Conservation (phyloP, 2,797 vertebrate species). For the Chanos chanos region DNA sequence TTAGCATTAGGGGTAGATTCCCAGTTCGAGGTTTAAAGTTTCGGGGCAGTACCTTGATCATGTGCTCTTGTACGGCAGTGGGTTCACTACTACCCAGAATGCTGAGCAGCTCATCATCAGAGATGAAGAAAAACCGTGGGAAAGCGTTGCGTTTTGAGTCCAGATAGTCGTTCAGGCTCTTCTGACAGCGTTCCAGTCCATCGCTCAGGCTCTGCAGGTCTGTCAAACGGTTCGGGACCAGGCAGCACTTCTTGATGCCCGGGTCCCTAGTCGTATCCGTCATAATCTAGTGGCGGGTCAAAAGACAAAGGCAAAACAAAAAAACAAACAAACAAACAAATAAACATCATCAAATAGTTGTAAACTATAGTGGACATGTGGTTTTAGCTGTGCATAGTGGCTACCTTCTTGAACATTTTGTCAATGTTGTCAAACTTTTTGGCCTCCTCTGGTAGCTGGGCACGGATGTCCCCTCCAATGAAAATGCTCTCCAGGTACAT, state of each 20-base stretch:
- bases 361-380: neutral
- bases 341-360: neutral
- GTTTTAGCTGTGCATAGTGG: constrained; percentile 35
- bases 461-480: constrained; percentile 87
- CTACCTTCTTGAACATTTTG: constrained; percentile 83
- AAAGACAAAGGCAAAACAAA: neutral
- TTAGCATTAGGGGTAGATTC: no score
- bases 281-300: constrained; percentile 84
- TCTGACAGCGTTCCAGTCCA: constrained; percentile 92
- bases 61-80: constrained; percentile 91
- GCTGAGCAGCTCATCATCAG: constrained; percentile 94
- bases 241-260: constrained; percentile 83
- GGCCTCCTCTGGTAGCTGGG: constrained; percentile 89
- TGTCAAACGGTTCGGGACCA: constrained; percentile 76
- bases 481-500: constrained; percentile 98
- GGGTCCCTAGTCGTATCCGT: constrained; percentile 76
- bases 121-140: constrained; percentile 97
- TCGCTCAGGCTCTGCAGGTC: constrained; percentile 81
- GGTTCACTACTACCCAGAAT: constrained; percentile 90
- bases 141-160: constrained; percentile 95
- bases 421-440: constrained; percentile 90
- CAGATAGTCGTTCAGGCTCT: constrained; percentile 92
- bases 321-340: neutral
- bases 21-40: neutral
- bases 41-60: constrained; percentile 87